These are phyloP conservation scores for Luperina testacea DNA, from an alignment of 2,888 invertebrate genomes.

Conservation along the genomic window DNA sequence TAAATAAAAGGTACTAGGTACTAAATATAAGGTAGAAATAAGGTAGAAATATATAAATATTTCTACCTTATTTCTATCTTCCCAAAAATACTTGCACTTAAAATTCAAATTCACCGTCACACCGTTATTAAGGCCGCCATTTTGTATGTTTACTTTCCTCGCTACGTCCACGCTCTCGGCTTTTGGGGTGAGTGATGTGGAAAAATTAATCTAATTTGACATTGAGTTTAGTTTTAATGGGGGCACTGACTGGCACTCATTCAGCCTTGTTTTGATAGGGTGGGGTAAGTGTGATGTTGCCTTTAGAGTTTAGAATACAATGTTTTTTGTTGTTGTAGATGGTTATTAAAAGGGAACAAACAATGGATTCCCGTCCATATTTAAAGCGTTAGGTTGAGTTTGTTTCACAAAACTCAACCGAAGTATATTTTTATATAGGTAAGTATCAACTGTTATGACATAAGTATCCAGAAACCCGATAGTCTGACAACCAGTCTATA, in stretches of 20 bases:
- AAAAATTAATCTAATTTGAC: conserved; percentile 84
- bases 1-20: too few relatives aligned
- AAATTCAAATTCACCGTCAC: conserved; percentile 44
- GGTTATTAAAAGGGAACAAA: background rate
- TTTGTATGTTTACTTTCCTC: conserved; percentile 82
- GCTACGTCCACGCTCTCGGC: conserved; percentile 78
- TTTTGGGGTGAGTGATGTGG: conserved; percentile 73
- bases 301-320: conserved; percentile 51
- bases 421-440: background rate
- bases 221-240: conserved; percentile 74
- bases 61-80: too few relatives aligned
- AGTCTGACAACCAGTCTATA: too few relatives aligned
- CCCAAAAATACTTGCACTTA: conserved; percentile 26
- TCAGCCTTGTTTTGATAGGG: conserved; percentile 61
- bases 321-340: conserved; percentile 8
- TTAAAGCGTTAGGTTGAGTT: background rate
- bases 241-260: conserved; percentile 67
- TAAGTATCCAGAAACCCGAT: too few relatives aligned
- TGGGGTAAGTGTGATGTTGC: conserved; percentile 60
- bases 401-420: background rate
- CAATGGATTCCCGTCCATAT: background rate
- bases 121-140: conserved; percentile 76
- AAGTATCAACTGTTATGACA: background rate
- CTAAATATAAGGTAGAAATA: too few relatives aligned
- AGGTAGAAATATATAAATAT: too few relatives aligned